Evolutionary conservation across 2,888 invertebrate species (phyloP).

Genomic region (Blera fallax): DNA sequence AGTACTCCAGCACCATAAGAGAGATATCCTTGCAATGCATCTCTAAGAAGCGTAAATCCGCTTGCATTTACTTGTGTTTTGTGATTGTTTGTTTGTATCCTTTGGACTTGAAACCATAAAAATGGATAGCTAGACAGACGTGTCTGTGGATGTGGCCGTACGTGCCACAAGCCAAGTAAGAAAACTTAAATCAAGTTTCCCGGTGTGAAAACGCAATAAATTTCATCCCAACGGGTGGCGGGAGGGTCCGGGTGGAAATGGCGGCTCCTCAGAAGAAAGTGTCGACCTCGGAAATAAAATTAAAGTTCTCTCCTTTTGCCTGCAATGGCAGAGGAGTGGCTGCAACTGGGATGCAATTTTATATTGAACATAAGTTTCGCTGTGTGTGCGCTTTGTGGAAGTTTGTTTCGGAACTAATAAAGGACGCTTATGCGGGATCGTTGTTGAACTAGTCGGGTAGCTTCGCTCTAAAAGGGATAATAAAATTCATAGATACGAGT

Average conservation of each 20-base stretch:
- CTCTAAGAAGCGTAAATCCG: conserved; percentile 32
- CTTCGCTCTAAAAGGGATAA: neutral
- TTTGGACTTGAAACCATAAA: conserved; percentile 2
- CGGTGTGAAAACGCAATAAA: conserved; percentile 69
- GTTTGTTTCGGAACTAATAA: conserved; percentile 56
- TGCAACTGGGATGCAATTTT: conserved; percentile 27
- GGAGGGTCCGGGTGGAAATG: neutral
- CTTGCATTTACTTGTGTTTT: conserved; percentile 1
- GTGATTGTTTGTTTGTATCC: conserved; percentile 32
- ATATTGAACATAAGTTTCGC: conserved; percentile 55
- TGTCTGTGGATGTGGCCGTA: neutral
- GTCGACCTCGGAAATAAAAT: conserved; percentile 64
- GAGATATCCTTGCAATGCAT: neutral
- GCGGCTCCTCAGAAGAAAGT: conserved; percentile 33
- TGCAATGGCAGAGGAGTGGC: neutral
- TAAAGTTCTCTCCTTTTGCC: conserved; percentile 36
- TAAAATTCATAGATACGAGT: conserved; percentile 52
- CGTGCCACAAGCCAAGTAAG: conserved; percentile 2
- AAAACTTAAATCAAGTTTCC: conserved; percentile 65
- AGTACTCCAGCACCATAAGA: neutral
- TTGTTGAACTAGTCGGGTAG: neutral
- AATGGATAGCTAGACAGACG: conserved; percentile 8
- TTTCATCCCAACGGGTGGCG: conserved; percentile 5
- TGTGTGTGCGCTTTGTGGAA: conserved; percentile 31
- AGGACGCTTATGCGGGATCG: conserved; percentile 24